Evolutionary conservation across 2,888 invertebrate species (phyloP).

Genomic region (Temnothorax unifasciatus): DNA sequence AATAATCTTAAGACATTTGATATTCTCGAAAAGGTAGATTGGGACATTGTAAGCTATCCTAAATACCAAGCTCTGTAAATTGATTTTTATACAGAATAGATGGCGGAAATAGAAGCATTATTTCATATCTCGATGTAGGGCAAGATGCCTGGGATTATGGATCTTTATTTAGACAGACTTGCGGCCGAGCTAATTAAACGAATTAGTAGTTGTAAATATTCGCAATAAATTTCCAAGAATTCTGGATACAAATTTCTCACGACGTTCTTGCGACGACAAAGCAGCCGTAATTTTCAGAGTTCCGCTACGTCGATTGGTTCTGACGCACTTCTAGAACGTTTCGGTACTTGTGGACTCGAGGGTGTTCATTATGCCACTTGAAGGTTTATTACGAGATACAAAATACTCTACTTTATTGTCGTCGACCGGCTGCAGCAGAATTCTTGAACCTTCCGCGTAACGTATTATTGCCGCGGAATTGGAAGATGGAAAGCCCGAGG

Average conservation of each 20-base stretch:
- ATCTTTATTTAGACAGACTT: constrained; percentile 12
- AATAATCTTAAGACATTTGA: constrained; percentile 55
- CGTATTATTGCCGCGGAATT: constrained; percentile 27
- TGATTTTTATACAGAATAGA: constrained; percentile 21
- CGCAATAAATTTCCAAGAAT: constrained; percentile 14
- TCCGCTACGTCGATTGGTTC: constrained; percentile 21
- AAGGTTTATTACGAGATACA: constrained; percentile 83
- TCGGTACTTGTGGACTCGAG: constrained; percentile 35
- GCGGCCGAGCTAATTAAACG: constrained; percentile 16
- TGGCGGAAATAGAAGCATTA: neutral
- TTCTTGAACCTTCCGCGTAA: constrained; percentile 69
- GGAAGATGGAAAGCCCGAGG: constrained; percentile 19
- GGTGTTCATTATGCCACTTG: constrained; percentile 60
- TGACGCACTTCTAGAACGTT: constrained; percentile 20
- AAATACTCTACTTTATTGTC: constrained; percentile 84
- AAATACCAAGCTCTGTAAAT: neutral
- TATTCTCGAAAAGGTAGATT: constrained; percentile 53
- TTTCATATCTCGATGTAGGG: neutral
- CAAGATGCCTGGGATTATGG: neutral
- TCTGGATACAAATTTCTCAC: constrained; percentile 23
- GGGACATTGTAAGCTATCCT: constrained; percentile 31
- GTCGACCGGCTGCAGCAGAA: constrained; percentile 79
- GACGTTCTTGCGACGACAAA: neutral
- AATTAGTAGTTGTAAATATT: constrained; percentile 45
- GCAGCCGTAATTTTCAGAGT: constrained; percentile 18